Conservation (phyloP, 2,888 invertebrate genomes). For the Idaea biselata region DNA sequence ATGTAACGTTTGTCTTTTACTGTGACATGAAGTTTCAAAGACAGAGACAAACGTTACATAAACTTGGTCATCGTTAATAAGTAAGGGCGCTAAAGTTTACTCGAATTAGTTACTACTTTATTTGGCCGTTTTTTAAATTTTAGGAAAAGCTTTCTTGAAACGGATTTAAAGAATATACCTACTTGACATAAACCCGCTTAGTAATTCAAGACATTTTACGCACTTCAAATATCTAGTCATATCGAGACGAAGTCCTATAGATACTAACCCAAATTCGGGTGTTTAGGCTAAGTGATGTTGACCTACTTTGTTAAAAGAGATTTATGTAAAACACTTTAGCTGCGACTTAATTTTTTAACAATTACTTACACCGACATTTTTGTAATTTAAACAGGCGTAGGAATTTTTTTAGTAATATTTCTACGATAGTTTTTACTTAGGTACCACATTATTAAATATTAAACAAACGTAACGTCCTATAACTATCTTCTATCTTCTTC, state of each 20-base stretch:
- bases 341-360: background rate
- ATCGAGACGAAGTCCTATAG: too few species aligned
- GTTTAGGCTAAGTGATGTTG: background rate
- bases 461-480: too few species aligned
- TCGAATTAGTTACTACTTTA: background rate
- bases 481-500: too few species aligned
- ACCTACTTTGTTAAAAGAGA: background rate
- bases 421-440: too few species aligned
- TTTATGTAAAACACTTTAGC: conserved; percentile 1
- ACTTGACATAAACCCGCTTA: background rate
- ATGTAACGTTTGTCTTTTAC: too few species aligned
- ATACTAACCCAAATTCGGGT: too few species aligned
- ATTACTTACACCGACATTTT: background rate
- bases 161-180: background rate
- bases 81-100: too few species aligned
- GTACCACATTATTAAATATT: too few species aligned
- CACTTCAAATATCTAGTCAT: too few species aligned
- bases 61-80: too few species aligned
- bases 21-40: too few species aligned
- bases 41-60: too few species aligned
- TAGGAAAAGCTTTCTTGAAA: background rate
- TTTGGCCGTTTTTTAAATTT: background rate
- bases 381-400: background rate
- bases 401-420: background rate
- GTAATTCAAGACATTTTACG: background rate